Evolutionary conservation across 2,888 invertebrate genomes (phyloP), one percentile per base, ranked within the genome.

Genomic region (Drosophila antonietae): DNA sequence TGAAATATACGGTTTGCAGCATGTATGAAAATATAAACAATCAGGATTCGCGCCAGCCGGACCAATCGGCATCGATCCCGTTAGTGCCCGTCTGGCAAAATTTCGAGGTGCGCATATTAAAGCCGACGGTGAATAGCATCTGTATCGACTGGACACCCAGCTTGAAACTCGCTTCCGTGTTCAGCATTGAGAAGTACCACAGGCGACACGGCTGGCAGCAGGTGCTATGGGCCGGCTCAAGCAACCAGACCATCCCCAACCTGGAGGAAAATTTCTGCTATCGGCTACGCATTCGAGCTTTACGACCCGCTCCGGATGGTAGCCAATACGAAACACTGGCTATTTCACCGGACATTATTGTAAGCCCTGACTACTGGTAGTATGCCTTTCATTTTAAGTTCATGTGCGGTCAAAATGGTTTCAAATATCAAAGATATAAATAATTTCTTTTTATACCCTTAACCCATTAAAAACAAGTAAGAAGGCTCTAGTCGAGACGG

Each of bases 201-300:
- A 90, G 89, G 71, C 81, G 79, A 6, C 72, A 73, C 47, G 90
- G 89, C 59, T 93, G 93, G 93, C 82, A 84, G 41, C 85, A 87
- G 80, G 89, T 90, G 55, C 89, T 83, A 37, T 93, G 93, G 93
- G 91, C 76, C 14, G 88, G 82, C 62, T 62, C 76, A 14, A 80
- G 82, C 52, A 83, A 82, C 6, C 77, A 84, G 20, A 88, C 73
- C 41, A 77, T 92, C 31, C 63, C 64, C 18, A 79, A 90, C 57
- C 77, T 93, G 73, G 92, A 91, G 37, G 92, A 93, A 72, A 93
- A 91, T 73, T 93, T 93, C 70, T 90, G 91, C 20, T 90, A 91
- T 73, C 80, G 89, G 33, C 73, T 93, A 68, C 89, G 91, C 31
- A 87, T 93, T 46, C 85, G 83, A 56, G 93, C 92, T 0, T 60